A percentile compares a stretch with the other conserved stretches of the same genome.
Evolutionary conservation across 2,888 invertebrate species (phyloP).

Genomic region (Dilophus febrilis): DNA sequence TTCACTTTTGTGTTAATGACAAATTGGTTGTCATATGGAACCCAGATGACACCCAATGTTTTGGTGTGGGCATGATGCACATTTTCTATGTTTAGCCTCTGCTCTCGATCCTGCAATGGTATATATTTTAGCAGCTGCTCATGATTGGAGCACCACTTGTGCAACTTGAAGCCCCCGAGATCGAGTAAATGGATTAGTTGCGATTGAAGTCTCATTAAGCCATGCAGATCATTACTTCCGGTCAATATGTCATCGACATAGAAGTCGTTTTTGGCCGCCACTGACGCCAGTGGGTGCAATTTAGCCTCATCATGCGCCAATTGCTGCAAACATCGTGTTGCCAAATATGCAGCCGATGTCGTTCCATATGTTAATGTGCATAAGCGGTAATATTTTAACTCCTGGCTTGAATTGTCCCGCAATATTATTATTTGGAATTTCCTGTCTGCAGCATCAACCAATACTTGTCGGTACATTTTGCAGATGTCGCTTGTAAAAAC

Average conservation of each 20-base stretch:
- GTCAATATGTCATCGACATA: slow-evolving; percentile 6
- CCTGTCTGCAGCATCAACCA: slow-evolving; percentile 7
- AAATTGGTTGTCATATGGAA: no score
- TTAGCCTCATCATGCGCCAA: slow-evolving; percentile 3
- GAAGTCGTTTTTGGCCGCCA: neutral
- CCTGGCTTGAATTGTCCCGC: slow-evolving; percentile 6
- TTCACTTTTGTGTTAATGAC: no score
- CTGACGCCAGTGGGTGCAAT: slow-evolving; percentile 3
- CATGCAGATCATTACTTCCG: neutral
- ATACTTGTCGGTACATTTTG: slow-evolving; percentile 14
- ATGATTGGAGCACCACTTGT: slow-evolving; percentile 6
- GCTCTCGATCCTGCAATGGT: neutral
- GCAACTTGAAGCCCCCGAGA: neutral
- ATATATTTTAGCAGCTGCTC: slow-evolving; percentile 2
- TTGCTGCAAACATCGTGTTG: slow-evolving; percentile 8
- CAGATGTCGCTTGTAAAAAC: slow-evolving; percentile 14
- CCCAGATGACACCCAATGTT: no score
- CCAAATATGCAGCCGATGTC: slow-evolving; percentile 10
- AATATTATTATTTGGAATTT: slow-evolving; percentile 12
- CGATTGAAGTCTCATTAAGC: neutral
- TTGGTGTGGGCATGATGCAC: no score
- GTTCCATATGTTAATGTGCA: slow-evolving; percentile 10
- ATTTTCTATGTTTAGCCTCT: no score
- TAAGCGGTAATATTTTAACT: slow-evolving; percentile 7
- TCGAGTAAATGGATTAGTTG: neutral